Conservation (phyloP, 2,888 invertebrate species). For the Mechanitis messenoides region DNA sequence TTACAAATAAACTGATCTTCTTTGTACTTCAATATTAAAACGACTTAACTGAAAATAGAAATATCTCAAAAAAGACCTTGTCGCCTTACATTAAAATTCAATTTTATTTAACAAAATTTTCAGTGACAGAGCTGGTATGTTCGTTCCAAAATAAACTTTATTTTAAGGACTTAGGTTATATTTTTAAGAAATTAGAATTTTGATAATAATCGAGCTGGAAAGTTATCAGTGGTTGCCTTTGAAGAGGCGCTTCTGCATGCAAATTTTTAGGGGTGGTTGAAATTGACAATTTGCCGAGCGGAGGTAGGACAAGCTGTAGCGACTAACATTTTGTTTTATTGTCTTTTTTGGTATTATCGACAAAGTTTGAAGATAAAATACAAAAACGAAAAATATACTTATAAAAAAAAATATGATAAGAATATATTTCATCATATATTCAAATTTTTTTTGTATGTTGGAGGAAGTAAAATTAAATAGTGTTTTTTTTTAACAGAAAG, state of each 20-base stretch:
- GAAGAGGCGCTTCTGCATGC: conserved; percentile 76
- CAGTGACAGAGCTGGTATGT: too few species aligned
- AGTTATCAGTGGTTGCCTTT: conserved; percentile 68
- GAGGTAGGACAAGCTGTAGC: conserved; percentile 16
- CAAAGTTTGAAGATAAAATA: too few species aligned
- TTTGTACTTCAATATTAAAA: conserved; percentile 23
- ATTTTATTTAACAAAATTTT: neutral
- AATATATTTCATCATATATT: too few species aligned
- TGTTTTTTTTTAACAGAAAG: too few species aligned
- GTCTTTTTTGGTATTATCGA: too few species aligned
- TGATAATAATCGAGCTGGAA: conserved; percentile 40
- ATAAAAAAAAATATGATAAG: too few species aligned
- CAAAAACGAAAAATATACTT: too few species aligned
- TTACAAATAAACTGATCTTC: conserved; percentile 61
- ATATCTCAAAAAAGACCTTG: neutral
- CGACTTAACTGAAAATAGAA: conserved; percentile 8
- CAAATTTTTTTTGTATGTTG: too few species aligned
- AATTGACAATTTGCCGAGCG: conserved; percentile 54
- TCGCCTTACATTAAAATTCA: neutral
- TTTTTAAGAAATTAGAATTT: neutral
- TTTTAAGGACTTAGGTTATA: neutral
- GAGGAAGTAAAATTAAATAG: too few species aligned
- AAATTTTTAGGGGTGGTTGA: conserved; percentile 54
- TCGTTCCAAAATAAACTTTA: conserved; percentile 22
- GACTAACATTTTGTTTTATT: neutral